phyloP scores from a whole-genome alignment of 2,113 vertebrate genomes.

The Gasterosteus aculeatus region DNA sequence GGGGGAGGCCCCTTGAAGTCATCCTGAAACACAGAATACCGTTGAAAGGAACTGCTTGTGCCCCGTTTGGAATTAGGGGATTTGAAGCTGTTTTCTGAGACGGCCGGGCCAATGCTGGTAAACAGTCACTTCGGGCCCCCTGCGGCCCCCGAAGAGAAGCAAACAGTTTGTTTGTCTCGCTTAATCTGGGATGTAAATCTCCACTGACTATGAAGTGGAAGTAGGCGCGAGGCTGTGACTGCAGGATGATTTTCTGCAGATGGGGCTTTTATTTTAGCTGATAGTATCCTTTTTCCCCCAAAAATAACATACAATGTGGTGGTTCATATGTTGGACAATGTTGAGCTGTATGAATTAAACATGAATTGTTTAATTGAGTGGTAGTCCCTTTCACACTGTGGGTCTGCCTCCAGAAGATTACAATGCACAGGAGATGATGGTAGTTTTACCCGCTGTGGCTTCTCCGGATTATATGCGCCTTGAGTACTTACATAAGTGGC shows the following conservation, averaged over 20 bases:
- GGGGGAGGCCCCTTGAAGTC: conserved; percentile 31
- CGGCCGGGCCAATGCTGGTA: conserved; percentile 19
- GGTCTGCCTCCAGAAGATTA: conserved; percentile 51
- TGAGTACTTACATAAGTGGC: conserved; percentile 67
- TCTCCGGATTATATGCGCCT: conserved; percentile 51
- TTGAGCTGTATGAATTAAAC: conserved; percentile 28
- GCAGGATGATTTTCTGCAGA: conserved; percentile 7
- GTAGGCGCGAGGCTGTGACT: background rate
- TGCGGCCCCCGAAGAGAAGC: background rate
- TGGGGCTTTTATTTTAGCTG: background rate
- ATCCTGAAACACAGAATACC: conserved; percentile 53
- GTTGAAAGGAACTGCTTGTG: conserved; percentile 59
- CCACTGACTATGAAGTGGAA: conserved; percentile 11
- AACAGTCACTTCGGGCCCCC: conserved; percentile 31
- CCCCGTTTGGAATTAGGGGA: conserved; percentile 49
- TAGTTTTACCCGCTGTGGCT: conserved; percentile 38
- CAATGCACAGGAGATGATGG: conserved; percentile 44
- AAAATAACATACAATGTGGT: background rate
- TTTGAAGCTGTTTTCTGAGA: conserved; percentile 44
- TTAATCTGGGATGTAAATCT: conserved; percentile 35
- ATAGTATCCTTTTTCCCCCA: background rate
- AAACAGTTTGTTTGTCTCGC: conserved; percentile 13
- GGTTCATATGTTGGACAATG: conserved; percentile 5
- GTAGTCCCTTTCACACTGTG: conserved; percentile 24
- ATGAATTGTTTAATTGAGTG: conserved; percentile 30